Evolutionary conservation across 1,140 invertebrate species (phyloP).

Genomic region (Pogonomyrmex barbatus): DNA sequence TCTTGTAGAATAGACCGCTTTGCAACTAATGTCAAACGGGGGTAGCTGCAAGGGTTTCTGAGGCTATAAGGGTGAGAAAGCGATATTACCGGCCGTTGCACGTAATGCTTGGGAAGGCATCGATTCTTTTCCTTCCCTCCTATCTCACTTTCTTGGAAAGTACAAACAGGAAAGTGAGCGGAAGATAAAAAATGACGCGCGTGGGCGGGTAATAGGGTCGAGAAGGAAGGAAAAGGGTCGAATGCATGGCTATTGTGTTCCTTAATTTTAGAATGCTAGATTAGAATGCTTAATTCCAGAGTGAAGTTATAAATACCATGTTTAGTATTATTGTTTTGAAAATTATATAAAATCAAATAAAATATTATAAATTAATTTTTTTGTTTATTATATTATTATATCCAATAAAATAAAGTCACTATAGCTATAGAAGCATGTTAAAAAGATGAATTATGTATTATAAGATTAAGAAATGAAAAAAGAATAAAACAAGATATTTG

Average conservation of each 20-base stretch:
- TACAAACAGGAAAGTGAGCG: constrained; percentile 12
- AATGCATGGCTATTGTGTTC: constrained; percentile 3
- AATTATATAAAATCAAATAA: not conserved
- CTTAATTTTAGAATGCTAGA: not conserved
- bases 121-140: constrained; percentile 28
- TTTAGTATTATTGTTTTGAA: not conserved
- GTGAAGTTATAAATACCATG: not conserved
- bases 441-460: not conserved
- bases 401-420: not conserved
- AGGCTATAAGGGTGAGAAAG: constrained; percentile 40
- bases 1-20: constrained; percentile 47
- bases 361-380: not conserved
- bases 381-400: not conserved
- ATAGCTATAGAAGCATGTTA: not conserved
- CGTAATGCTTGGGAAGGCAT: constrained; percentile 41
- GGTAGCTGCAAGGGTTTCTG: constrained; percentile 17
- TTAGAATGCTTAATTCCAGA: not conserved
- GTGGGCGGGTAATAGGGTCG: constrained; percentile 1
- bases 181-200: constrained; percentile 39
- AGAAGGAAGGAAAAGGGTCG: not conserved
- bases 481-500: not conserved
- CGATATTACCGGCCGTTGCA: constrained; percentile 54
- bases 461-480: not conserved
- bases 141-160: constrained; percentile 1
- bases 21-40: constrained; percentile 51